Base-by-base conservation (phyloP, 2,113 vertebrate species). In the Cricetomys ansorgei region DNA sequence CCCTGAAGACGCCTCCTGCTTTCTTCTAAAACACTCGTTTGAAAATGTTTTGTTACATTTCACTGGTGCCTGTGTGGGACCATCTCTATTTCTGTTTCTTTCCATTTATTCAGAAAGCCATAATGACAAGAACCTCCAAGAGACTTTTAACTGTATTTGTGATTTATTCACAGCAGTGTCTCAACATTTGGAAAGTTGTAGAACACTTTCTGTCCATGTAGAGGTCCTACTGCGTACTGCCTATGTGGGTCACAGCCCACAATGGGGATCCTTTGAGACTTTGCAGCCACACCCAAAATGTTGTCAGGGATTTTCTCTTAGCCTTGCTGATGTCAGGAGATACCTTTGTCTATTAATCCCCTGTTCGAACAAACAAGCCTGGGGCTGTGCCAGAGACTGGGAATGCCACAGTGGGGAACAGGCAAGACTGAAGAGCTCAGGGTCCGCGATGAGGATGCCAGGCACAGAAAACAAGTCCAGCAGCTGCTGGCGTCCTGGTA, bases 21-120 rank as follows among this genome's bases (percentile, higher is more conserved):
- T 92, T 73, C 69, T 89, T 80, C 57, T 90, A 23, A 67, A 94
- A 13, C 69, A 34, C 19, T 89, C 55, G 29, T 83, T 76, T 53
- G 59, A n/a, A 40, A 53, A 5, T 70, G 37, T 62, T 88, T 37
- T 72, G 72, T 92, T 81, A 19, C 5, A 87, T 57, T 94, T 89
- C 57, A 76, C 69, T 79, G 40, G 23, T 83, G 59, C 10, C 67
- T 69, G 37, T 93, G 6, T 84, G 37, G 12, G 55, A 37, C 69
- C 89, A 69, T 72, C 64, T 97, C 2, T 53, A 40, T 87, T 67
- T 86, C 70, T 31, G 1, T 64, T 85, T 92, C 45, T 64, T 85
- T 92, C 45, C 12, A 0, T 90, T 90, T 90, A 64, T 31, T 88
- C 62, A 83, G 77, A 95, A 92, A 65, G 45, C 15, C 23, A 13